phyloP scores from a whole-genome alignment of 1,140 invertebrate genomes.

The Meloidogyne chitwoodi region DNA sequence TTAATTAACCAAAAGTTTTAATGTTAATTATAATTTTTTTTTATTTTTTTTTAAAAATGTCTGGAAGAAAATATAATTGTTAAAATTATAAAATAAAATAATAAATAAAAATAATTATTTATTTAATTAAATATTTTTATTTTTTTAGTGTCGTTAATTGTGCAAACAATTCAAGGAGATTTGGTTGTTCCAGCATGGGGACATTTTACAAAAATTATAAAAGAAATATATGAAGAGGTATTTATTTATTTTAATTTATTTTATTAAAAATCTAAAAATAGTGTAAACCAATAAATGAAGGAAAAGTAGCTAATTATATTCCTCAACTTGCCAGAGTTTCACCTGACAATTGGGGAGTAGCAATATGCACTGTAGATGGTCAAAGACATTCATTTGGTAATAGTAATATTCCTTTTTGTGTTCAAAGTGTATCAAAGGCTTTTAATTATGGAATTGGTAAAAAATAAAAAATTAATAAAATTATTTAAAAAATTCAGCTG shows the following conservation, averaged over 20 bases:
- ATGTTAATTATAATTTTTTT: too few species aligned
- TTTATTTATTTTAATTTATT: too few species aligned
- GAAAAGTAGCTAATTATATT: constrained; percentile 57
- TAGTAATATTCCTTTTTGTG: constrained; percentile 49
- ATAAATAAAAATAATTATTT: too few species aligned
- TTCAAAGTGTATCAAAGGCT: constrained; percentile 70
- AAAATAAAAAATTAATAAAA: neutral
- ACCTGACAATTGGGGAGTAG: constrained; percentile 62
- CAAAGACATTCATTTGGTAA: constrained; percentile 58
- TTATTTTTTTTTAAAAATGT: too few species aligned
- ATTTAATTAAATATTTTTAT: too few species aligned
- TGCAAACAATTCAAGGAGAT: constrained; percentile 47
- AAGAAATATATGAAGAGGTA: constrained; percentile 43
- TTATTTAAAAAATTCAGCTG: constrained; percentile 8
- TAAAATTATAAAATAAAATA: too few species aligned
- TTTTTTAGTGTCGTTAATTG: constrained; percentile 28
- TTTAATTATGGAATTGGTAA: constrained; percentile 69
- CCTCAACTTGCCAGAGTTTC: constrained; percentile 56
- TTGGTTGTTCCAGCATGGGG: constrained; percentile 40
- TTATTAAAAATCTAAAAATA: too few species aligned
- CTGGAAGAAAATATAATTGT: too few species aligned
- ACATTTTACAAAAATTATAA: constrained; percentile 34
- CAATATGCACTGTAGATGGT: constrained; percentile 64
- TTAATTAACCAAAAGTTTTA: too few species aligned
- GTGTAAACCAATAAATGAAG: constrained; percentile 38